A percentile compares a stretch with the other conserved stretches of the same genome.
Evolutionary conservation across 1,140 invertebrate genomes (phyloP).

Genomic region (Neodiprion pinetum): DNA sequence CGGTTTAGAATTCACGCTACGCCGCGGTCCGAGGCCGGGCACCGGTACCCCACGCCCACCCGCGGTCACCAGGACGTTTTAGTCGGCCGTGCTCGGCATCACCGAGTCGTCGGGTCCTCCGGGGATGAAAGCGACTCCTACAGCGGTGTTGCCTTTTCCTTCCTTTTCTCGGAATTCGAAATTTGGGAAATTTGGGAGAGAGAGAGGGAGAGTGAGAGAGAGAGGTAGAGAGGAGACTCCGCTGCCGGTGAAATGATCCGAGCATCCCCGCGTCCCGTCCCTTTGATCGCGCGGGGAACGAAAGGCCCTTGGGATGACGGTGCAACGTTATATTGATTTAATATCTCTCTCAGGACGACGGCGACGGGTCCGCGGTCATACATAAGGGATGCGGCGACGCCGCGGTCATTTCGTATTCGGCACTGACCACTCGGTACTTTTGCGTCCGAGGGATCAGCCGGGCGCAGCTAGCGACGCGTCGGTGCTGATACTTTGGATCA

Average conservation of each 20-base stretch:
- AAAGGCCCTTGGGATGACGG: conserved; percentile 9
- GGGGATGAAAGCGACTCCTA: too few relatives aligned
- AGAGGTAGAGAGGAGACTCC: too few relatives aligned
- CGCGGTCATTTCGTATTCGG: conserved; percentile 53
- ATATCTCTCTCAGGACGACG: conserved; percentile 32
- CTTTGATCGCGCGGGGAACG: neutral
- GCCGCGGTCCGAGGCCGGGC: too few relatives aligned
- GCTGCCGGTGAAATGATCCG: neutral
- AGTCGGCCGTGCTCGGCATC: too few relatives aligned
- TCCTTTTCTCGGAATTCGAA: too few relatives aligned
- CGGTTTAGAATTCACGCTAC: too few relatives aligned
- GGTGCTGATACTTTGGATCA: neutral
- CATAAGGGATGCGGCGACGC: conserved; percentile 50
- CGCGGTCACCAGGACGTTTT: too few relatives aligned
- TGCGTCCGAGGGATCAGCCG: conserved; percentile 43
- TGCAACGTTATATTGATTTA: conserved; percentile 39
- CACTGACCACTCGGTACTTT: conserved; percentile 51
- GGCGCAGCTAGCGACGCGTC: conserved; percentile 26
- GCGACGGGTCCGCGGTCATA: conserved; percentile 39
- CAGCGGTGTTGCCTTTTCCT: too few relatives aligned
- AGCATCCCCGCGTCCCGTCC: neutral
- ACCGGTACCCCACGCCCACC: too few relatives aligned
- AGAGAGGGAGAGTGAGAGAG: too few relatives aligned
- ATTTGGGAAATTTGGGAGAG: too few relatives aligned
- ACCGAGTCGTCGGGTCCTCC: too few relatives aligned